Evolutionary conservation across 1,140 invertebrate species (phyloP), one percentile per base, ranked within the genome.

Genomic region (Drosophila tani): DNA sequence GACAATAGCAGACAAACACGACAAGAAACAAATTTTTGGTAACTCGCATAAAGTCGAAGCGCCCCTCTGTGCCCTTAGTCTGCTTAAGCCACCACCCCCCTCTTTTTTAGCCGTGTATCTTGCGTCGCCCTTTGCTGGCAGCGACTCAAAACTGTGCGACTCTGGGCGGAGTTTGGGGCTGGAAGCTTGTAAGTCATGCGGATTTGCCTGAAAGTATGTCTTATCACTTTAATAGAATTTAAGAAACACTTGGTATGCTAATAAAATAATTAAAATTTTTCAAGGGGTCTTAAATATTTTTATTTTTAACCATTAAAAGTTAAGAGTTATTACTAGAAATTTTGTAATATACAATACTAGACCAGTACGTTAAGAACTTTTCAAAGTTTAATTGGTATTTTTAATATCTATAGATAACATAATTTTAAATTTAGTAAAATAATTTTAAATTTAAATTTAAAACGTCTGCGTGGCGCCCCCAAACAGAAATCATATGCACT

Each of bases 1-100:
- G 69, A 67, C 73, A 71, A 59, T 68, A 74, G 66, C 59, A 57
- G 56, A 75, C 51, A 60, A 55, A 81, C 57, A 60, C 56, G 53
- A 67, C 41, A 75, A 86, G 78, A 81, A 85, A 82, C 86, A 84
- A 88, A 91, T 82, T 83, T 78, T 63, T 51, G 47, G 55, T 79
- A 73, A 43, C 75, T 40, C 27, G 27, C 51, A 43, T 8, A 8
- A 9, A 8, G 1, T 32, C 12, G 12, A 19, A 55, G 38, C 29
- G 32, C 62, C 65, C n/a, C 50, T 19, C n/a, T 60, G 32, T 38
- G 17, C n/a, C 43, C 21, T 19, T 14, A 38, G 24, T 45, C 65
- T 65, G 43, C 47, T 55, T n/a, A 45, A 41, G 27, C 27, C 50
- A 9, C 27, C 21, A 14, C 24, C 14, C 24, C 55, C 17, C 15